Conservation (phyloP, 2,113 vertebrate species). For the Otolemur garnettii region DNA sequence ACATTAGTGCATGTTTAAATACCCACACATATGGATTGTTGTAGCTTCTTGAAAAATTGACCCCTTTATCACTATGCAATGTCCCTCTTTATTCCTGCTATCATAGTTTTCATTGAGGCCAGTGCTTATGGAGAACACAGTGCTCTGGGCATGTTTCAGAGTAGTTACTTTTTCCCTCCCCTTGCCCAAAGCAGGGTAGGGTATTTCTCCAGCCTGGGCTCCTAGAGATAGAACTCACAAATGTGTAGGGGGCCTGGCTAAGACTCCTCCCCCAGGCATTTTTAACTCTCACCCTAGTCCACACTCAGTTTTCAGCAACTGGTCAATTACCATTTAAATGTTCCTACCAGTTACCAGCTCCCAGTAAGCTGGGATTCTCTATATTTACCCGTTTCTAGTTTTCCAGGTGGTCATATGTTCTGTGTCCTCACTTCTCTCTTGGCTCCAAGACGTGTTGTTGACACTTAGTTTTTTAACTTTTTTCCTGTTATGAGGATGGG, state of each 20-base stretch:
- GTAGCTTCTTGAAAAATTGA: conserved; percentile 8
- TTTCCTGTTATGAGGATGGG: background rate
- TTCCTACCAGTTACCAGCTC: background rate
- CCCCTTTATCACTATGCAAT: background rate
- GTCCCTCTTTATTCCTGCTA: background rate
- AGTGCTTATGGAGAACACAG: background rate
- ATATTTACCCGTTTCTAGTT: background rate
- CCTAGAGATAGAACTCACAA: background rate
- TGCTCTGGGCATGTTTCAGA: background rate
- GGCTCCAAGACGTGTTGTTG: background rate
- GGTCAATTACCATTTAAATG: background rate
- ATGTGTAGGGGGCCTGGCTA: background rate
- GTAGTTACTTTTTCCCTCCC: background rate
- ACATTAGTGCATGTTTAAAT: background rate
- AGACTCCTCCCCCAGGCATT: background rate
- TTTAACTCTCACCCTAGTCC: background rate
- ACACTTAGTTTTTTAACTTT: background rate
- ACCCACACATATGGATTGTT: background rate
- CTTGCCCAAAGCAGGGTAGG: background rate
- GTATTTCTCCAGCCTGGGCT: background rate
- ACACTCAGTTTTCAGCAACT: background rate
- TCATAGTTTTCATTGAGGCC: background rate
- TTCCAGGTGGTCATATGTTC: background rate
- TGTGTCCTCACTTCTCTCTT: background rate
- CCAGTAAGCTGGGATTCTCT: background rate